These are phyloP conservation scores for Papilio machaon DNA, from an alignment of 1,140 invertebrate genomes.

Conservation along the genomic window DNA sequence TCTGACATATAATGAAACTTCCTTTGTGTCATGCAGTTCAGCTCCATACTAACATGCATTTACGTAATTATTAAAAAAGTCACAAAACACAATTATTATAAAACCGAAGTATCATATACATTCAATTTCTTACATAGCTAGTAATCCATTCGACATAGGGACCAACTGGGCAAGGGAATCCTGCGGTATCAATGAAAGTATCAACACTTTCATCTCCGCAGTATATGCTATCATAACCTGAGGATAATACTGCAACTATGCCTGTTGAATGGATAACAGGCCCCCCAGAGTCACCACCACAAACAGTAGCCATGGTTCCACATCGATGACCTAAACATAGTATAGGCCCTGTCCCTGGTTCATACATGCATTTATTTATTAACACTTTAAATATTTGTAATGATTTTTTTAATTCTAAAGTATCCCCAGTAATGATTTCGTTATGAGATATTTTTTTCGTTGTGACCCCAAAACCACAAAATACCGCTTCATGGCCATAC, in stretches of 20 bases:
- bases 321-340: slow-evolving; percentile 18
- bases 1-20: too few relatives aligned
- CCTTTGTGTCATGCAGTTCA: too few relatives aligned
- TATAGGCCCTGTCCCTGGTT: too few relatives aligned
- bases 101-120: not conserved
- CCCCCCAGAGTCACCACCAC: slow-evolving; percentile 29
- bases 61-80: not conserved
- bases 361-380: slow-evolving; percentile 32
- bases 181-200: too few relatives aligned
- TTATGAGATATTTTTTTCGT: not conserved
- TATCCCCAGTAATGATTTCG: not conserved
- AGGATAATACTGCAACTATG: slow-evolving; percentile 7
- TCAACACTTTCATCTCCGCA: too few relatives aligned
- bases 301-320: too few relatives aligned
- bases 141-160: slow-evolving; percentile 29
- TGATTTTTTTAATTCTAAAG: not conserved
- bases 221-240: too few relatives aligned
- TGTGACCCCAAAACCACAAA: slow-evolving; percentile 14
- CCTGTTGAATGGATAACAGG: slow-evolving; percentile 19
- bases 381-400: slow-evolving; percentile 14
- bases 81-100: not conserved
- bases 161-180: not conserved
- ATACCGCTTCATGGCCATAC: slow-evolving; percentile 32
- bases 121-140: slow-evolving; percentile 18
- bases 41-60: not conserved